Base-by-base conservation (phyloP, 2,113 vertebrate genomes). In the Ictidomys tridecemlineatus region DNA sequence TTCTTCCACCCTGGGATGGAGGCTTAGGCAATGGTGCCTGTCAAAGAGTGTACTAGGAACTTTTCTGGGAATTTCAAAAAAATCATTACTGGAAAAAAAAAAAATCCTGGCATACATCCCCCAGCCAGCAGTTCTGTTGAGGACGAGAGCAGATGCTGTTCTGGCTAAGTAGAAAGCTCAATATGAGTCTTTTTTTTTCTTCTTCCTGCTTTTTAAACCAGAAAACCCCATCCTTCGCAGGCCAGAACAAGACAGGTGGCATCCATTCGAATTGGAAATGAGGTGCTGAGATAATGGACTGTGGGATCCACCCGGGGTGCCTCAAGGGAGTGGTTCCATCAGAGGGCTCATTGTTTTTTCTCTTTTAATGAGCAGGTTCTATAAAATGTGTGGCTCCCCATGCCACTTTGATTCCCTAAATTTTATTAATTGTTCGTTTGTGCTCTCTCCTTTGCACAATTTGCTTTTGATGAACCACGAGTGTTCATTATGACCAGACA, bases 401-500 rank as follows among this genome's bases (percentile, higher is more conserved):
- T 96, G 91, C n/a, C 85, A 26, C 97, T 63, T 85, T 98, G 58
- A 94, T 94, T 98, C 94, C 69, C 91, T 85, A 93, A 69, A 93
- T 87, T 76, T 98, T 97, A 96, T 95, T 97, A 98, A 98, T 97
- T 87, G 32, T 79, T 95, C 96, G 70, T 95, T 97, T 96, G 37
- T 96, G 86, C 2, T 2, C 74, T 96, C 26, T 82, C 78, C 67
- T 97, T 97, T 88, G 95, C 88, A 90, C 96, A 77, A 92, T 90
- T 98, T 92, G 78, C n/a, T 97, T 98, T 98, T 97, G 97, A 98
- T 98, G 84, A 97, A 95, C 90, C 89, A 73, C 5, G 32, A 37
- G 85, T 80, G 51, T 58, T 90, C 48, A 18, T 96, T 96, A 74
- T 74, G 32, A 63, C 83, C 32, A 20, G 78, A 88, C 76, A 89